Evolutionary conservation across 2,113 vertebrate genomes (phyloP), one percentile per base, ranked within the genome.

Genomic region (Manacus vitellinus): DNA sequence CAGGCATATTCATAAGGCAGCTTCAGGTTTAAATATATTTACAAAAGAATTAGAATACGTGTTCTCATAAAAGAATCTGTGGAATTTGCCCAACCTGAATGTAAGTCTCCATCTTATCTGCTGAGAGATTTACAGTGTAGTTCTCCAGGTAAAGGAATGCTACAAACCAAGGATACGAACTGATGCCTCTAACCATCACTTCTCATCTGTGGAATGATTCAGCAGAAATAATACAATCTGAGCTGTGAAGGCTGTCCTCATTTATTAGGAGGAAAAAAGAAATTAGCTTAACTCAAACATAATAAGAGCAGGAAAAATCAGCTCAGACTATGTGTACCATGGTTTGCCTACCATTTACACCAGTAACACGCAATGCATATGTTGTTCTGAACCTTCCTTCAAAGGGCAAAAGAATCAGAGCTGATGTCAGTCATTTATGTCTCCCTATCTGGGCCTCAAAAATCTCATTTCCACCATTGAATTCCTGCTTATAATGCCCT

Each of bases 201-300:
- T 90, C 71, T 94, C 46, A 58, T 85, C 52, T 72, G 30, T 43
- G 52, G 55, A 87, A 84, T 95, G 94, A 95, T 85, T 95, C 94
- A 94, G 92, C 95, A 95, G 61, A 94, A 94, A 70, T 59, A 43
- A 70, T 24, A 15, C 28, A 49, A 39, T 67, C 51, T 94, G 21
- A 71, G 49, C 41, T 85, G 65, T 56, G 37, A 95, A 81, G 24
- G 41, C 41, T 85, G 79, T 68, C 28, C 28, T 86, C 25, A 33
- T 94, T 95, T 81, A 51, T 93, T 33, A 62, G 52, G 16, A 81
- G 24, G 28, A 39, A 75, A 87, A 89, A 47, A 68, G 11, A 81
- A 87, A 85, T 65, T n/a, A 66, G 30, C 35, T 80, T 84, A 70
- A 81, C 25, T 88, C 3, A 7, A 79, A 41, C 55, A 89, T n/a